Base-by-base conservation (phyloP, 92 coral and sea anemone species). In the Scolanthus callimorphus region DNA sequence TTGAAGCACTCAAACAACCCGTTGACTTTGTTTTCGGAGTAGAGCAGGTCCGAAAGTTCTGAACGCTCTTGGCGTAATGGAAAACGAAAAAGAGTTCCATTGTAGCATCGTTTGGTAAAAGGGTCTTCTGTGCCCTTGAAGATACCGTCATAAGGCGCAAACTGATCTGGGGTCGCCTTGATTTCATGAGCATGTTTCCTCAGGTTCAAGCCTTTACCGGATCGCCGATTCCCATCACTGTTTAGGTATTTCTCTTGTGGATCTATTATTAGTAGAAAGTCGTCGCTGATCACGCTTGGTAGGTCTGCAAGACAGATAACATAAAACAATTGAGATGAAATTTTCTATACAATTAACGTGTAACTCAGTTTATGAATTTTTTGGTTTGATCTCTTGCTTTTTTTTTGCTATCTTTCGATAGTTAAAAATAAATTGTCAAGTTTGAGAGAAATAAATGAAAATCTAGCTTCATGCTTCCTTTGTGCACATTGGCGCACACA, bases 241-340 rank as follows among this genome's bases (percentile, higher is more conserved):
- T 53, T 58, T 47, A 91, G 87, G 77, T 76, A 83, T 62, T 79
- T 76, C 62, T 91, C 91, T 46, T 91, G 96, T 1, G 97, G 97
- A 44, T 91, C 97, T 17, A 91, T 72, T 44, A 91, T 52, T 1
- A 86, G 88, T 19, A 91, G 24, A 39, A 65, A 67, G 17, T 78
- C 69, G 13, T 76, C 83, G 53, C 97, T 91, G 2, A 88, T 59
- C 8, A 91, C 74, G 25, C 91, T 76, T 12, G 97, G 97, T 37
- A 87, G 86, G 59, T 91, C 97, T 91, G 64, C 11, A 59, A 2
- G 4, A 61, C 19, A 31, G 73, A 31, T 43, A 21, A 11, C 15
- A 63, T 28, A 27, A 12, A 17, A n/a, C n/a, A n/a, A n/a, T n/a
- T n/a, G n/a, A n/a, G n/a, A n/a, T n/a, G n/a, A n/a, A n/a, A n/a